These are phyloP conservation scores for Lepus oiostolus DNA, from an alignment of 2,797 vertebrate species.

Conservation along the genomic window DNA sequence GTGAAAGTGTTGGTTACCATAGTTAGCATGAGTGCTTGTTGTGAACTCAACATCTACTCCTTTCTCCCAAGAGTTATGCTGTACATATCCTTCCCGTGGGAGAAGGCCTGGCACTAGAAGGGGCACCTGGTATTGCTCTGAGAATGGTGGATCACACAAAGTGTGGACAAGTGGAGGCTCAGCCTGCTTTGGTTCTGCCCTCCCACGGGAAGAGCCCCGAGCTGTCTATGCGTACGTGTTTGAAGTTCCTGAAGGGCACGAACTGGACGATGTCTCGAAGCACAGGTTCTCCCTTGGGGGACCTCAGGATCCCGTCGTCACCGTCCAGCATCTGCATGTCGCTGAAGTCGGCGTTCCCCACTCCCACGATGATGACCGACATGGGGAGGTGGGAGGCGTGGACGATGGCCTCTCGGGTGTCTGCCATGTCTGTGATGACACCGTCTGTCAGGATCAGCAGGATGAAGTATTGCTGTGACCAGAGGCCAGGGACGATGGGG, in stretches of 20 bases:
- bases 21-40: neutral
- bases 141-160: neutral
- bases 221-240: slow-evolving; percentile 92
- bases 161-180: neutral
- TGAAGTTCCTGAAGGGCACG: slow-evolving; percentile 99
- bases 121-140: neutral
- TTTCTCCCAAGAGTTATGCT: neutral
- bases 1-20: neutral
- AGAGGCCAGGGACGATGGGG: fast-evolving
- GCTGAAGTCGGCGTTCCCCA: slow-evolving; percentile 98
- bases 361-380: slow-evolving; percentile 99
- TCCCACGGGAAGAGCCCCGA: neutral
- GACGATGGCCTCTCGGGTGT: slow-evolving; percentile 98
- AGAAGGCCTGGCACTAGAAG: neutral
- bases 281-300: slow-evolving; percentile 98
- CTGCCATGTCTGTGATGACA: slow-evolving; percentile 99
- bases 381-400: slow-evolving; percentile 99
- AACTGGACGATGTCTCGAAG: slow-evolving; percentile 99
- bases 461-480: slow-evolving; percentile 98
- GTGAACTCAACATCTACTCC: neutral
- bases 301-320: slow-evolving; percentile 97
- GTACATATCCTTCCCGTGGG: neutral
- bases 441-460: slow-evolving; percentile 98
- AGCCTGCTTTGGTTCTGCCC: neutral
- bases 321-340: slow-evolving; percentile 99